phyloP scores from a whole-genome alignment of 2,888 invertebrate genomes.

The Deilephila elpenor region DNA sequence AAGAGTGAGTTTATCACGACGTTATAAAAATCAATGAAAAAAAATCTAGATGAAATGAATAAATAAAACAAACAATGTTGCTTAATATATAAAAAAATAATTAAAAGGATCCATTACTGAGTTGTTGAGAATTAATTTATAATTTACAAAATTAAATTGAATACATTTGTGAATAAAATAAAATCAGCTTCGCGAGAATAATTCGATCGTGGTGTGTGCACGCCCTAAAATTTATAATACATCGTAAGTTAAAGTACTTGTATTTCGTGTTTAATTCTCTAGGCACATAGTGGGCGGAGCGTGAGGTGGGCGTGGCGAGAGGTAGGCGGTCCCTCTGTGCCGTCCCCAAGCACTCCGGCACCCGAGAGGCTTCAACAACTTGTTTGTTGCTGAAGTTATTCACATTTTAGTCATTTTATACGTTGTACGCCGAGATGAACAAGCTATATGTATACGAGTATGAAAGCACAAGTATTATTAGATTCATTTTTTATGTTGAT shows the following conservation, averaged over 20 bases:
- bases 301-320: conserved; percentile 67
- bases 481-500: background rate
- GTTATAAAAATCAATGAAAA: no score
- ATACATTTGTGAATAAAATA: background rate
- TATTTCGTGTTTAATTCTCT: conserved; percentile 69
- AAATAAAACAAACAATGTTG: no score
- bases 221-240: conserved; percentile 50
- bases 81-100: no score
- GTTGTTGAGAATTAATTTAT: no score
- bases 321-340: conserved; percentile 68
- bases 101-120: no score
- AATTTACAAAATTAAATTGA: no score
- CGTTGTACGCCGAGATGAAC: conserved; percentile 27
- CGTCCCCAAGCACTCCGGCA: conserved; percentile 72
- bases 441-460: background rate
- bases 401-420: conserved; percentile 47
- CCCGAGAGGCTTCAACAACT: conserved; percentile 65
- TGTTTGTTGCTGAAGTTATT: conserved; percentile 67
- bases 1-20: no score
- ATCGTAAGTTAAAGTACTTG: conserved; percentile 56
- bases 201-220: background rate
- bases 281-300: conserved; percentile 73
- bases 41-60: no score
- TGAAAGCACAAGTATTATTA: background rate
- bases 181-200: background rate